A percentile compares a stretch with the other conserved stretches of the same genome.
phyloP scores from a whole-genome alignment of 2,797 vertebrate species.

The Carcharodon carcharias region DNA sequence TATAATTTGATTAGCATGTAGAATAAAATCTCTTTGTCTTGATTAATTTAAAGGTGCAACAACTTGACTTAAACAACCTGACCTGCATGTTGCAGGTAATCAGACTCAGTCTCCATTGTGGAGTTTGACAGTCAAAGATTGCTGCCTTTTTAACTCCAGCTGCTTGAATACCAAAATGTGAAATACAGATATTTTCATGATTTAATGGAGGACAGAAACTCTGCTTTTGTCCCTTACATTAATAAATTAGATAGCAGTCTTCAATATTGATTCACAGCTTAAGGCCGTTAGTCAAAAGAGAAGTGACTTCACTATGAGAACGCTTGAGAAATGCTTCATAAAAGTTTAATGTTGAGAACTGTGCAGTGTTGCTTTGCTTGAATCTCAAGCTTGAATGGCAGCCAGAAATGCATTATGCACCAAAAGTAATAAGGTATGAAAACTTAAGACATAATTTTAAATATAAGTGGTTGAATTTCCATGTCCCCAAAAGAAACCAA shows the following conservation, averaged over 20 bases:
- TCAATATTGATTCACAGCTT: neutral
- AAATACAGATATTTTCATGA: neutral
- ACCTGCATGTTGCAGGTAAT: neutral
- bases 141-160: neutral
- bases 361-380: neutral
- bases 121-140: neutral
- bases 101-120: neutral
- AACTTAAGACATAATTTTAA: neutral
- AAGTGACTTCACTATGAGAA: neutral
- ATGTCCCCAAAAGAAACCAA: neutral
- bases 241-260: conserved; percentile 18
- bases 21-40: neutral
- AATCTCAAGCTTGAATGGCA: neutral
- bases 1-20: neutral
- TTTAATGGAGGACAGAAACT: neutral
- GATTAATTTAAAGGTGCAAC: neutral
- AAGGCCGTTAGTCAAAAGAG: conserved; percentile 2
- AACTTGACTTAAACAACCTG: neutral
- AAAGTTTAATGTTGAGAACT: conserved; percentile 11
- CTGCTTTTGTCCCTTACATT: neutral
- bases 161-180: neutral
- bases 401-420: neutral
- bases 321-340: neutral
- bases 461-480: neutral
- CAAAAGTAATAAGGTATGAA: conserved; percentile 14